A percentile compares a stretch with the other conserved stretches of the same genome.
phyloP scores from a whole-genome alignment of 1,140 invertebrate genomes.

The Atta cephalotes region DNA sequence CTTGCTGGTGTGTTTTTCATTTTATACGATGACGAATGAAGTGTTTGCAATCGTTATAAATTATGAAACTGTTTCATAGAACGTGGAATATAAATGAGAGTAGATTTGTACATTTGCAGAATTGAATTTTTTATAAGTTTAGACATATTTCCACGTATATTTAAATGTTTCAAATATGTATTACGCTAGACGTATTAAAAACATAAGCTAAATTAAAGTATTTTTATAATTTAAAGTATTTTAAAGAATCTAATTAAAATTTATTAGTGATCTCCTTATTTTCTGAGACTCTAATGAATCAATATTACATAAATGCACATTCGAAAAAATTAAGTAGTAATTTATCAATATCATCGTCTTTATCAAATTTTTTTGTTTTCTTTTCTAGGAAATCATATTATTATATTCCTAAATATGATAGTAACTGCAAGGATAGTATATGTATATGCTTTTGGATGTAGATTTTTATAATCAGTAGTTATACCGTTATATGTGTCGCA shows the following conservation, averaged over 20 bases:
- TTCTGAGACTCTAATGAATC: background rate
- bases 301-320: background rate
- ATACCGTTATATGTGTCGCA: background rate
- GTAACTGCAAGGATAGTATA: background rate
- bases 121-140: constrained; percentile 34
- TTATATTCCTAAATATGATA: background rate
- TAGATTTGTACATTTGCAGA: constrained; percentile 30
- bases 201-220: constrained; percentile 28
- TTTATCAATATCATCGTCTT: background rate
- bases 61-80: constrained; percentile 22
- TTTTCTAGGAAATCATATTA: background rate
- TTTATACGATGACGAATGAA: constrained; percentile 15
- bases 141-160: background rate
- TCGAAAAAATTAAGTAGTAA: background rate
- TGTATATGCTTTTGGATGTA: background rate
- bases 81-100: constrained; percentile 18
- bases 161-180: background rate
- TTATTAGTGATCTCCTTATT: background rate
- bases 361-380: background rate
- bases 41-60: constrained; percentile 27
- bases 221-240: constrained; percentile 4
- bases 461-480: background rate
- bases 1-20: background rate
- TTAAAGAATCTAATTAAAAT: constrained; percentile 1
- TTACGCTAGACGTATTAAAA: background rate